Conservation (phyloP, 2,113 vertebrate genomes). For the Ptyas mucosa region DNA sequence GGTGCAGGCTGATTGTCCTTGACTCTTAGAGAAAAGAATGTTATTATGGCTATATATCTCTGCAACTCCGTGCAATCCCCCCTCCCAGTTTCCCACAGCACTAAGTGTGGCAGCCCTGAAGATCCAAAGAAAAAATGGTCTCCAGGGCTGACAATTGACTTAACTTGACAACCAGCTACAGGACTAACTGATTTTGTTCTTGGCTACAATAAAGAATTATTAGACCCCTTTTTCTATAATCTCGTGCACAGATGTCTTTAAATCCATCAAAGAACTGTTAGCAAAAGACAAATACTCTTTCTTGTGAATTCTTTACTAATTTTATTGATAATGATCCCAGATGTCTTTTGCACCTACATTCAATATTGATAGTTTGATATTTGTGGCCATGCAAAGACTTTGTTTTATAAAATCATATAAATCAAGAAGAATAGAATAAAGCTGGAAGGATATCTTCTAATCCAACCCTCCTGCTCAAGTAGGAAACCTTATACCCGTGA, state of each 20-base stretch:
- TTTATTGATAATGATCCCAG: neutral
- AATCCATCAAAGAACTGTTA: neutral
- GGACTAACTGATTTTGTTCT: neutral
- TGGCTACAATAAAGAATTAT: neutral
- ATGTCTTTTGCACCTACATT: neutral
- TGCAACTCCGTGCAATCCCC: too few species aligned
- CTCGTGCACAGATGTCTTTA: neutral
- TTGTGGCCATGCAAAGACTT: neutral
- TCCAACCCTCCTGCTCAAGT: neutral
- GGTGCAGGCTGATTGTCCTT: too few species aligned
- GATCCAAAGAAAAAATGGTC: too few species aligned
- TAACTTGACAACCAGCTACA: neutral
- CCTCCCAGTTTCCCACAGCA: too few species aligned
- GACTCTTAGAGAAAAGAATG: too few species aligned
- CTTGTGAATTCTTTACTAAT: neutral
- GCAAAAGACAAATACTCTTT: neutral
- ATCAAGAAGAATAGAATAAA: neutral
- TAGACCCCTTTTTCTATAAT: neutral
- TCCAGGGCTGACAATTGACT: neutral
- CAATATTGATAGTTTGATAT: neutral
- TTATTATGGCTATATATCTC: too few species aligned
- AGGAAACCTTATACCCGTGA: neutral
- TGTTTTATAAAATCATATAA: neutral
- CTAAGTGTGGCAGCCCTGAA: too few species aligned
- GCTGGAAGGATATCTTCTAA: neutral